These are phyloP conservation scores for Hippoglossus hippoglossus DNA, from an alignment of 2,797 vertebrate genomes.

Conservation along the genomic window DNA sequence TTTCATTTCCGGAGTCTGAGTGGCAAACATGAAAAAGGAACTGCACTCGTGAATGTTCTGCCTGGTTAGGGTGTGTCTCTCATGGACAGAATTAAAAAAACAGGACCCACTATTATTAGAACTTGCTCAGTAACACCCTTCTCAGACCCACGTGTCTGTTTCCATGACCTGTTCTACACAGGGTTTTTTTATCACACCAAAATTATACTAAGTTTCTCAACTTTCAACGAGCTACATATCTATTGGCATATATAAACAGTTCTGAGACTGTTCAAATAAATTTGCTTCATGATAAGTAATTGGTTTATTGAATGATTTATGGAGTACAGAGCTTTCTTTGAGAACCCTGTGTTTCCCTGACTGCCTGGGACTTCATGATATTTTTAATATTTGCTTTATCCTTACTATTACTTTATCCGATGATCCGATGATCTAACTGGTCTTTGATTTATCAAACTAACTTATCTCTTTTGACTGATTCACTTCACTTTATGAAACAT, in stretches of 20 bases:
- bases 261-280: too few species aligned
- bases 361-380: not conserved
- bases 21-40: conserved; percentile 75
- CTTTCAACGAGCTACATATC: too few species aligned
- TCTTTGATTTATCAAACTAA: too few species aligned
- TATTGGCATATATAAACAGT: too few species aligned
- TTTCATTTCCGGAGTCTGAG: conserved; percentile 72
- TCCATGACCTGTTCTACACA: conserved; percentile 49
- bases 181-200: conserved; percentile 2
- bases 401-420: not conserved
- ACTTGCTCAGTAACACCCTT: conserved; percentile 56
- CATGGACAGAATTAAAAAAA: conserved; percentile 69
- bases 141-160: conserved; percentile 52
- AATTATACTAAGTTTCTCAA: not conserved
- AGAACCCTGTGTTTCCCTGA: not conserved
- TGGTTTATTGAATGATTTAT: too few species aligned
- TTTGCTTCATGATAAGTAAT: too few species aligned
- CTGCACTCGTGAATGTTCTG: conserved; percentile 67
- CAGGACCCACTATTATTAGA: conserved; percentile 82
- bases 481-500: too few species aligned
- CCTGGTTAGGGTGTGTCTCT: conserved; percentile 79
- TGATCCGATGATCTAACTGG: too few species aligned
- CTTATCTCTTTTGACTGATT: too few species aligned
- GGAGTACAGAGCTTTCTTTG: too few species aligned
- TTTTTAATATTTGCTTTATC: not conserved